These are phyloP conservation scores for Epizoanthus rinbou DNA, from an alignment of 92 coral and sea anemone genomes.

Conservation along the genomic window DNA sequence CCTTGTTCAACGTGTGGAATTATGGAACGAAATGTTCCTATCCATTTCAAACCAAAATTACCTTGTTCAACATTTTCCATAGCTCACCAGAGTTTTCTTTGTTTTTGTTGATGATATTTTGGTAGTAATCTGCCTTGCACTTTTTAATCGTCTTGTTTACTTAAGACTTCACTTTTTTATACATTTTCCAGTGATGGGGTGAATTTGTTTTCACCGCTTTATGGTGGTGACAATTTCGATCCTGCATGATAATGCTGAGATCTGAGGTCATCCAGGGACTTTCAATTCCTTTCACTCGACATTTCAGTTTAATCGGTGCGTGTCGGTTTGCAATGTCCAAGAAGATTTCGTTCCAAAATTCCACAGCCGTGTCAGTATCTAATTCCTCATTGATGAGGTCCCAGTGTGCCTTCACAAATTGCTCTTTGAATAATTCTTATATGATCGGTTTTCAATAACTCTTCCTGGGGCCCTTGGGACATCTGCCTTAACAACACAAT, in stretches of 20 bases:
- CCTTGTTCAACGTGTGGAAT: slow-evolving; percentile 52
- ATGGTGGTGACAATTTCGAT: too few relatives aligned
- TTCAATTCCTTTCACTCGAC: slow-evolving; percentile 43
- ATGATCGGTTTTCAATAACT: slow-evolving; percentile 56
- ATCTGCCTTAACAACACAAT: slow-evolving; percentile 32
- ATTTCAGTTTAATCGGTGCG: slow-evolving; percentile 49
- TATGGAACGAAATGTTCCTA: too few relatives aligned
- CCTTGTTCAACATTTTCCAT: slow-evolving; percentile 64
- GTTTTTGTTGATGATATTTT: slow-evolving; percentile 40
- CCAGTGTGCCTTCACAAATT: slow-evolving; percentile 51
- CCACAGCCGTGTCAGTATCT: slow-evolving; percentile 48
- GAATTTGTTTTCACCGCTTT: neutral
- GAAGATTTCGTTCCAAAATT: slow-evolving; percentile 48
- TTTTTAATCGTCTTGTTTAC: slow-evolving; percentile 52
- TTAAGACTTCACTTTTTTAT: slow-evolving; percentile 40
- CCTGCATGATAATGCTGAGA: slow-evolving; percentile 11
- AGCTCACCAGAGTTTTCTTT: slow-evolving; percentile 42
- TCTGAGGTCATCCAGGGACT: slow-evolving; percentile 58
- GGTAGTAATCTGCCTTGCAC: slow-evolving; percentile 59
- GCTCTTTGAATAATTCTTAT: slow-evolving; percentile 53
- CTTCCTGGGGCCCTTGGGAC: slow-evolving; percentile 48
- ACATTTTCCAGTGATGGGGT: neutral
- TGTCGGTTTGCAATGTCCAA: slow-evolving; percentile 46
- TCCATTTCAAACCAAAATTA: too few relatives aligned
- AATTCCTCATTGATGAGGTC: slow-evolving; percentile 27